These are phyloP conservation scores for Chlamydotis undulata DNA, from an alignment of 2,113 vertebrate species.

Conservation along the genomic window DNA sequence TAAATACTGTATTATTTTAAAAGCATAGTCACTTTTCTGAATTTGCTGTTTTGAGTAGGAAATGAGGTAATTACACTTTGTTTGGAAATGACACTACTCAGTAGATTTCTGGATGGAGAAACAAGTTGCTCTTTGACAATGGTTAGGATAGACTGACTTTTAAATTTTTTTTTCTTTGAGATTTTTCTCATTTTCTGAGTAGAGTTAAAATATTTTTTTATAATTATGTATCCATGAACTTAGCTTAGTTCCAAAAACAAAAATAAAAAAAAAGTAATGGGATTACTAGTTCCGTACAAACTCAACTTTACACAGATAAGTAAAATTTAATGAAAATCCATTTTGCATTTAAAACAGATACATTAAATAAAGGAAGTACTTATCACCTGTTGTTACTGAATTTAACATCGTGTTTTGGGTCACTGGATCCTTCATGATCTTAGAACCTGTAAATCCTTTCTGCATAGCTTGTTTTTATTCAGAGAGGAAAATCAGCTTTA, in stretches of 20 bases:
- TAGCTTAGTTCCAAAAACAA: not conserved
- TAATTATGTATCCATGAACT: not conserved
- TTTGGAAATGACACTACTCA: not conserved
- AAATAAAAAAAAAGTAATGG: not conserved
- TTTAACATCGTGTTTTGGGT: not conserved
- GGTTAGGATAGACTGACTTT: not conserved
- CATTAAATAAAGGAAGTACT: not conserved
- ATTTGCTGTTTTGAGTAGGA: not conserved
- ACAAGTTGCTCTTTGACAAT: not conserved
- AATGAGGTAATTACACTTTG: not conserved
- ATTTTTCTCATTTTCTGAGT: not conserved
- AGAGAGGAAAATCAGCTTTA: not conserved
- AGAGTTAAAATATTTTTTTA: not conserved
- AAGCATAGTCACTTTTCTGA: not conserved
- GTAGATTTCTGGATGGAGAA: not conserved
- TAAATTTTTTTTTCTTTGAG: not conserved
- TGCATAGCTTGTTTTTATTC: not conserved
- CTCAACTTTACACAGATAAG: not conserved
- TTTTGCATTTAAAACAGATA: not conserved
- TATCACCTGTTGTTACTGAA: not conserved
- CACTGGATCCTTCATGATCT: not conserved
- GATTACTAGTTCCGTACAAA: not conserved
- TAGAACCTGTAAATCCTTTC: not conserved
- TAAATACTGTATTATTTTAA: not conserved
- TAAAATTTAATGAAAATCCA: not conserved